Base-by-base conservation (phyloP, 2,113 vertebrate species). In the Chiloscyllium plagiosum region DNA sequence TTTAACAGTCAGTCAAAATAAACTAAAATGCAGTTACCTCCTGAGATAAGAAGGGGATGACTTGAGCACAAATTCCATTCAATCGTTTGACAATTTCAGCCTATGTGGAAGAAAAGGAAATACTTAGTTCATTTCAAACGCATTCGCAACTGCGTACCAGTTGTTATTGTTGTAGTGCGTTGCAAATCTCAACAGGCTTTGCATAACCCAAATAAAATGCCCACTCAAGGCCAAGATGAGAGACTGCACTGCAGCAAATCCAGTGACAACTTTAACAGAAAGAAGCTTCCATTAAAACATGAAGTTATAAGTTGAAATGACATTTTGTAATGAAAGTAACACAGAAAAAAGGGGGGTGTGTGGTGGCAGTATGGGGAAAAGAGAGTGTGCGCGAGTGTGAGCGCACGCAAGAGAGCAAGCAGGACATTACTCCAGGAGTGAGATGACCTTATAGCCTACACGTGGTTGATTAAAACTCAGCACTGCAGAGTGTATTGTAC, bases 61-160 rank as follows among this genome's bases (percentile, higher is more conserved):
- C 99, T 97, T 99, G 99, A 29, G 99, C 99, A 96, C 99, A 99
- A 96, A 99, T 99, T 61, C 98, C 99, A 0, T 99, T 99, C 97
- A 99, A 97, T 97, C 99, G 97, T 98, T 99, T 99, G 96, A 99
- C 99, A 2, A 99, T 99, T 97, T 99, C 99, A 42, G 99, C 99
- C 99, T 99, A 96, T 29, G 96, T 0, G 92, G 66, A 95, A 50
- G n/a, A 26, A 96, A 19, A 95, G 42, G 24, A 72, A 95, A 72
- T 61, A 95, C 29, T 95, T 68, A 95, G 10, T 47, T 95, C 8
- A 19, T 69, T 70, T 94, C 33, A 92, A 61, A 66, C 33, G 2
- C 89, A 37, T 22, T 93, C 66, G n/a, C 65, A 19, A 92, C n/a
- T 42, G 61, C 89, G 22, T 17, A 66, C 61, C 61, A 20, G 66